phyloP scores from a whole-genome alignment of 92 coral and sea anemone genomes.

The Umimayanthus chanpuru region DNA sequence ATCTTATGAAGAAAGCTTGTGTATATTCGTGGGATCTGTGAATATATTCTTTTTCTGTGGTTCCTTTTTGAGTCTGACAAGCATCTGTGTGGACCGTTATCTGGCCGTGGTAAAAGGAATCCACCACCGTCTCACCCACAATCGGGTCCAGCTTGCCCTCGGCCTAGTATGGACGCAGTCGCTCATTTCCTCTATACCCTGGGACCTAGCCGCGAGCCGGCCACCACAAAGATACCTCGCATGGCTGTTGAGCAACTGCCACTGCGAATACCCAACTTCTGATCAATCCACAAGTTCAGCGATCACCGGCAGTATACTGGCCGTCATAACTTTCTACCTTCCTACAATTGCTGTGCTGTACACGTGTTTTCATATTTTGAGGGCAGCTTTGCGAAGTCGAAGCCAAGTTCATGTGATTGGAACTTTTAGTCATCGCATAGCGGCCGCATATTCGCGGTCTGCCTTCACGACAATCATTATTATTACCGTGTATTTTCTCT shows the following conservation, averaged over 20 bases:
- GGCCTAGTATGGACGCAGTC: constrained; percentile 64
- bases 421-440: constrained; percentile 54
- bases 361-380: constrained; percentile 60
- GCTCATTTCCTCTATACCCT: constrained; percentile 68
- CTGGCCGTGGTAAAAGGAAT: constrained; percentile 77
- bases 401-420: constrained; percentile 67
- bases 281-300: constrained; percentile 29
- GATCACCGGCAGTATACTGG: constrained; percentile 38
- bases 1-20: constrained; percentile 46
- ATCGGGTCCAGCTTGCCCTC: constrained; percentile 54
- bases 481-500: constrained; percentile 71
- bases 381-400: constrained; percentile 65
- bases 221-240: constrained; percentile 69
- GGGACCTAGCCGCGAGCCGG: constrained; percentile 63
- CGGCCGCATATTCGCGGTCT: constrained; percentile 69
- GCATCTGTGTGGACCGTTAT: constrained; percentile 77
- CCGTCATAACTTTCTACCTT: constrained; percentile 50
- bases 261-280: constrained; percentile 52
- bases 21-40: constrained; percentile 67
- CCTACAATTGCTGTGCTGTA: constrained; percentile 58
- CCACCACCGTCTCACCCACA: constrained; percentile 73
- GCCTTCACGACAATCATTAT: constrained; percentile 77
- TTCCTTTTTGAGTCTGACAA: constrained; percentile 69
- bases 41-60: constrained; percentile 71
- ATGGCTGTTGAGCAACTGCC: constrained; percentile 78